These are phyloP conservation scores for Miichthys miiuy DNA, from an alignment of 2,797 vertebrate genomes.

Conservation along the genomic window DNA sequence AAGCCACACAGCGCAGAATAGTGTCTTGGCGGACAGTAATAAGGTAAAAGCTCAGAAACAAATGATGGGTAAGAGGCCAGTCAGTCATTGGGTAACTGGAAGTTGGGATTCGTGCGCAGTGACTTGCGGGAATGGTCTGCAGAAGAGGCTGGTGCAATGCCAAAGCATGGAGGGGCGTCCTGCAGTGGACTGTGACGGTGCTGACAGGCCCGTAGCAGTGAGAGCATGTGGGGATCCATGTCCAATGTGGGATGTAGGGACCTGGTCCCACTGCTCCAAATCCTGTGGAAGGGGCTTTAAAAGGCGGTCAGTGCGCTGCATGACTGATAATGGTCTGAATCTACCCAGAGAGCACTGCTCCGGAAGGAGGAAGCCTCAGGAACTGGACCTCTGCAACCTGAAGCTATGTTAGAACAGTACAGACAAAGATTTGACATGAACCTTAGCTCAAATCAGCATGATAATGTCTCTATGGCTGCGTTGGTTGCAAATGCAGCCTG, in stretches of 20 bases:
- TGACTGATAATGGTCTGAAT: conserved; percentile 74
- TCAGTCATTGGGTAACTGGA: conserved; percentile 88
- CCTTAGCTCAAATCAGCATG: conserved; percentile 31
- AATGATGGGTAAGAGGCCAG: conserved; percentile 70
- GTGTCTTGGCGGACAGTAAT: conserved; percentile 83
- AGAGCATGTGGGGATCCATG: conserved; percentile 92
- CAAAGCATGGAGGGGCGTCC: conserved; percentile 84
- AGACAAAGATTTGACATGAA: conserved; percentile 30
- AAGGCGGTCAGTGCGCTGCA: conserved; percentile 89
- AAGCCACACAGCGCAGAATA: conserved; percentile 85
- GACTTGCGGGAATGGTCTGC: conserved; percentile 90
- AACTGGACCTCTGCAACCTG: conserved; percentile 94
- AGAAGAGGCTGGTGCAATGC: conserved; percentile 91
- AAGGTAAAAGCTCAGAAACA: conserved; percentile 67
- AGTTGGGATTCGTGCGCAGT: conserved; percentile 92
- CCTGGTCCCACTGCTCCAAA: conserved; percentile 95
- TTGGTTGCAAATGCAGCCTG: conserved; percentile 27
- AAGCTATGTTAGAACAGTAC: conserved; percentile 85
- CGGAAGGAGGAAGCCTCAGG: conserved; percentile 94
- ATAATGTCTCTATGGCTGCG: conserved; percentile 17
- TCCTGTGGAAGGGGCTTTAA: conserved; percentile 95
- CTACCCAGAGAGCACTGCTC: conserved; percentile 92
- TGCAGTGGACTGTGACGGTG: conserved; percentile 82
- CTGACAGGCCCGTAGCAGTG: conserved; percentile 84
- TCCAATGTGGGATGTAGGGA: conserved; percentile 89